Evolutionary conservation across 2,797 vertebrate species (phyloP), one percentile per base, ranked within the genome.

Genomic region (Channallabes apus): DNA sequence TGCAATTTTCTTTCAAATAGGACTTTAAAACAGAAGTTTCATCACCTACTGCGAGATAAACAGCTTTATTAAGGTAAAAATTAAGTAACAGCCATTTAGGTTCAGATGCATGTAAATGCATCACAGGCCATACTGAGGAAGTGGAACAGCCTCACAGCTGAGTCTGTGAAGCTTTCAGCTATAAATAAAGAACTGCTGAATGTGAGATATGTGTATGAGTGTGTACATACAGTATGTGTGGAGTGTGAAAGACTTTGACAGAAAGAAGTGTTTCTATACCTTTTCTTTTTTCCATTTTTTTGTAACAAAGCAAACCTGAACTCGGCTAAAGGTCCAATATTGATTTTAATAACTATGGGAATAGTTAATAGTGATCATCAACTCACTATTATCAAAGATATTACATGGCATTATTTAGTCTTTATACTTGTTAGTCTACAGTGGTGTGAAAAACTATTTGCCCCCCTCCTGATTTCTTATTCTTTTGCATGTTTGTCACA

Each of bases 141-240:
- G 84, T 32, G 22, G 29, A 9, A 80, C 83, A 82, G 51, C 12
- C 61, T 72, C 68, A 27, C 59, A 58, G 76, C 51, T 29, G 51
- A 76, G 51, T 17, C 15, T 76, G 58, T 62, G 58, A 79, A 75
- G 38, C 71, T 80, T 68, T 76, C 32, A 83, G 51, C 72, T 64
- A 61, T 85, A 88, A 83, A 87, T 80, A 73, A 81, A 87, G 76
- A 62, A 56, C 46, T 67, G 77, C 56, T 75, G 73, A 86, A 82
- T 81, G 38, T 64, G 82, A 68, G 24, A 41, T 8, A 46, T 76
- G 51, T 59, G 17, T 77, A 58, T 12, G 75, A 20, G 73, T 32
- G 73, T 64, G 54, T 76, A 12, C 12, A 46, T 46, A 46, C 46
- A 46, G 46, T 46, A 68, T 83, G 58, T 58, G 32, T 41, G 68